These are phyloP conservation scores for human DNA, from an alignment of 2,113 vertebrate species.

Conservation along the genomic window GRCh38 chr17:70055501-70056000, in stretches of 20 bases:
- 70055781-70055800: slow-evolving; percentile 53
- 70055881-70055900: slow-evolving; percentile 11
- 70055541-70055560: not conserved
- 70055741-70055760: slow-evolving; percentile 1
- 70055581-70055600: not conserved
- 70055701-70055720: not conserved
- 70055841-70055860: slow-evolving; percentile 67
- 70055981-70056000: not conserved
- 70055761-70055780: slow-evolving; percentile 4
- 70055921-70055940: not conserved
- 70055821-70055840: slow-evolving; percentile 34
- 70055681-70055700: not conserved
- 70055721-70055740: not conserved
- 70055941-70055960: fast-evolving
- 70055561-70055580: not conserved
- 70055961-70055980: slow-evolving; percentile 23
- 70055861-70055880: slow-evolving; percentile 66
- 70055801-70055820: slow-evolving; percentile 26
- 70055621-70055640: not conserved
- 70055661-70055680: not conserved
- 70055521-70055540: not conserved
- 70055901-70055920: not conserved
- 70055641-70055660: not conserved
- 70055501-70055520: not conserved
- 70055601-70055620: not conserved